Base-by-base conservation (phyloP, 1,140 invertebrate species). In the Drosophila virilis region DNA sequence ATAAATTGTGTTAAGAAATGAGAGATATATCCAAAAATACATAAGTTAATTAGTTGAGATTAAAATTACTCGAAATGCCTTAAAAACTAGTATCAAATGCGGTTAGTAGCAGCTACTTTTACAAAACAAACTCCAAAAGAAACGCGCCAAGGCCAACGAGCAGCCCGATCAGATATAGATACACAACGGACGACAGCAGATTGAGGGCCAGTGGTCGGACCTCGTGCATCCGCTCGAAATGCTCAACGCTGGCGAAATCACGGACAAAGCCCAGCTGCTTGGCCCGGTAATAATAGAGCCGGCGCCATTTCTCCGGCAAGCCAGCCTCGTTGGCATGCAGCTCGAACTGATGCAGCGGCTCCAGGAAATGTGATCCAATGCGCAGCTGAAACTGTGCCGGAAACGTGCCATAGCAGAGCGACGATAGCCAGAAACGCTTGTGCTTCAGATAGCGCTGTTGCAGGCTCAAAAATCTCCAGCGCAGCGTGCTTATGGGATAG, bases 311-410 rank as follows among this genome's bases (percentile, higher is more conserved):
- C 1, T 67, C 13, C 1, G 10, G 22, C 2, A 88, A 22, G 0
- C 80, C 84, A 7, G 70, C 55, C 60, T 84, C 74, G 10, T 80
- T 51, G 1, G 64, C 65, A 6, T 58, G 43, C 38, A 88, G 50
- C 22, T 69, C 59, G 42, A 84, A 80, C 1, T 28, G 37, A 51
- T 88, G 84, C 17, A 88, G 51, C 0, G 74, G 70, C 43, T 84
- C 43, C 77, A 75, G 83, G 10, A 88, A 78, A 28, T 89, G 84
- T 1, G 84, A 89, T 43, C 84, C 84, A 10, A 73, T 62, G 7
- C 67, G 58, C 10, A 89, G n/a, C 48, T 80, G 85, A 13, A 80
- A 89, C 59, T 90, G 85, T 55, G 40, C 58, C 0, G 85, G 80
- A 61, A 66, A 90, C 7, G 85, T 65, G 1, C 80, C 84, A 15